Percentiles rank a stretch among this genome's conserved stretches.
These are phyloP conservation scores for Batillaria attramentaria DNA, from an alignment of 1,140 invertebrate genomes.

Conservation along the genomic window DNA sequence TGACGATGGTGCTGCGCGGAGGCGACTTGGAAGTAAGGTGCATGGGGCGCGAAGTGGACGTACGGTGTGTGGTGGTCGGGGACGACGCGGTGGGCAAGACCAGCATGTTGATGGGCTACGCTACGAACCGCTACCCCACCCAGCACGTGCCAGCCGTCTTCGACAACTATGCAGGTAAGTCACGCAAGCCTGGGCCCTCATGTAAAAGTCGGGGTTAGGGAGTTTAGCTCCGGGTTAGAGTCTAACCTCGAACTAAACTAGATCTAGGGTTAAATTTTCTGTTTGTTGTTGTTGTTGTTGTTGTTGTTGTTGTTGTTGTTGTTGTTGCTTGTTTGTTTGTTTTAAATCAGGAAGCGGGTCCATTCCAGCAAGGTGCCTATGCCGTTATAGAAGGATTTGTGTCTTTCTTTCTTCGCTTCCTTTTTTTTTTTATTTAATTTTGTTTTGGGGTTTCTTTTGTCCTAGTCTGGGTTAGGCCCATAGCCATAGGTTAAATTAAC, in stretches of 20 bases:
- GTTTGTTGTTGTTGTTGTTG: neutral
- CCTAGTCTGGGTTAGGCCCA: too few species aligned
- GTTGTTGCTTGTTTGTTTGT: neutral
- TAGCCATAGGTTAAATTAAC: too few species aligned
- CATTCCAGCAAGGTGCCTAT: too few species aligned
- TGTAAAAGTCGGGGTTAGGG: neutral
- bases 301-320: neutral
- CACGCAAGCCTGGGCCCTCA: neutral
- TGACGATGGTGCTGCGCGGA: neutral
- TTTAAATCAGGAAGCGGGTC: too few species aligned
- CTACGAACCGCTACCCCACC: constrained; percentile 58
- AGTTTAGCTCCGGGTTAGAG: neutral
- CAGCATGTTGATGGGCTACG: constrained; percentile 62
- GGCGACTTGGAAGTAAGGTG: constrained; percentile 43
- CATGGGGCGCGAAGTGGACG: constrained; percentile 57
- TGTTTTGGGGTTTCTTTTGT: too few species aligned
- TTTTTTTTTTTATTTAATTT: too few species aligned
- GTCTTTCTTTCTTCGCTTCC: too few species aligned
- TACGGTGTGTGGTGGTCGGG: constrained; percentile 59
- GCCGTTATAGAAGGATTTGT: too few species aligned
- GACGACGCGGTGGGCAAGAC: constrained; percentile 58
- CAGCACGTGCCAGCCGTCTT: constrained; percentile 57
- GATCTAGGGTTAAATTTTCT: neutral
- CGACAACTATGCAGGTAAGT: constrained; percentile 58
- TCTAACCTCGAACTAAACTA: neutral